Conservation (phyloP, 2,888 invertebrate species). For the Leucania comma region DNA sequence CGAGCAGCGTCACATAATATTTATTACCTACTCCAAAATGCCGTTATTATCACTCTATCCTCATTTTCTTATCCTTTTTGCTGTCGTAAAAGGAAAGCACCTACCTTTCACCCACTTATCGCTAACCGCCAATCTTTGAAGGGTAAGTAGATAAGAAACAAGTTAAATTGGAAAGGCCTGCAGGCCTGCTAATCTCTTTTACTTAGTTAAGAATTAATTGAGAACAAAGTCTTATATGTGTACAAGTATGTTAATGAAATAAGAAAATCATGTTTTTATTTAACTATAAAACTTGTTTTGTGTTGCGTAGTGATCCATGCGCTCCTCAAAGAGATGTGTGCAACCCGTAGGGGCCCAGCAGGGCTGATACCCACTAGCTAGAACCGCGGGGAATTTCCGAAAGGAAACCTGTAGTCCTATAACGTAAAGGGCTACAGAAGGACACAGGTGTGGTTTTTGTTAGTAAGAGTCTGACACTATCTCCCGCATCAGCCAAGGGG, state of each 20-base stretch:
- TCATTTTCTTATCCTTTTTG: conserved; percentile 17
- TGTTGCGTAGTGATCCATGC: too few relatives aligned
- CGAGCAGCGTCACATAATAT: conserved; percentile 1
- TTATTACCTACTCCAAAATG: background rate
- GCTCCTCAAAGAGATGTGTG: too few relatives aligned
- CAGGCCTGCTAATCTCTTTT: conserved; percentile 9
- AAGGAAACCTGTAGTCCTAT: too few relatives aligned
- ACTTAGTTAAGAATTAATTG: conserved; percentile 32
- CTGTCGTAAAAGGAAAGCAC: conserved; percentile 28
- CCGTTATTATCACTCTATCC: conserved; percentile 20
- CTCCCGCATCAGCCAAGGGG: too few relatives aligned
- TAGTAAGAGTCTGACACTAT: too few relatives aligned
- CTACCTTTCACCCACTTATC: conserved; percentile 42
- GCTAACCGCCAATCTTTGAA: conserved; percentile 27
- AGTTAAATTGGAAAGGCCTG: conserved; percentile 37
- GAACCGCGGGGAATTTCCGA: too few relatives aligned
- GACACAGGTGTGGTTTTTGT: too few relatives aligned
- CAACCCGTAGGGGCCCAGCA: too few relatives aligned
- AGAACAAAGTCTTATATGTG: background rate
- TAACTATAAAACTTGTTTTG: too few relatives aligned
- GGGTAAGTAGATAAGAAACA: conserved; percentile 36
- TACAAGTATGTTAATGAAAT: background rate
- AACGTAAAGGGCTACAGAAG: too few relatives aligned
- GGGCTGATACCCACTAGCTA: too few relatives aligned
- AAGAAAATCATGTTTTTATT: too few relatives aligned